These are phyloP conservation scores for Pimpla rufipes DNA, from an alignment of 2,888 invertebrate species.

Conservation along the genomic window DNA sequence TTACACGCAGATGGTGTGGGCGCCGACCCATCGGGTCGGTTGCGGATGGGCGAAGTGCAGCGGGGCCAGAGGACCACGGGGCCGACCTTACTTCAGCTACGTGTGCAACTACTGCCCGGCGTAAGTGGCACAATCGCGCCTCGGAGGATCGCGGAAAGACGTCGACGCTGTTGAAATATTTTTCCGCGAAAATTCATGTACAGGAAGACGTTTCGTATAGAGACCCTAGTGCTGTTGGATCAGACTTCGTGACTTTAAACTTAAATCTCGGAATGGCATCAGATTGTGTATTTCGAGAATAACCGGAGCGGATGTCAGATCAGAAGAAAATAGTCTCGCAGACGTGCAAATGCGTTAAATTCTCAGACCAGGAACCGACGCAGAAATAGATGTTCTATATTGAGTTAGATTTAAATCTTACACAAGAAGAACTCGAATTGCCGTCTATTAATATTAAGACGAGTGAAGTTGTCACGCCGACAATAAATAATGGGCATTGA, in stretches of 20 bases:
- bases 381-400: no score
- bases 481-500: not conserved
- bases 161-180: not conserved
- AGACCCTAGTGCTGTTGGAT: no score
- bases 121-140: slow-evolving; percentile 86
- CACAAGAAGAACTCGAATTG: not conserved
- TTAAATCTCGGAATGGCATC: no score
- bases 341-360: no score
- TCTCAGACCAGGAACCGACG: no score
- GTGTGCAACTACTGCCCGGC: slow-evolving; percentile 94
- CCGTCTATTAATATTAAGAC: not conserved
- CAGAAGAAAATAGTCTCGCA: no score
- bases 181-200: no score
- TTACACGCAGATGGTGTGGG: slow-evolving; percentile 95
- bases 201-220: no score
- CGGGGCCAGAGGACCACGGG: slow-evolving; percentile 87
- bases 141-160: slow-evolving; percentile 15
- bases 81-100: slow-evolving; percentile 91
- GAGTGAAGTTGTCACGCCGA: not conserved
- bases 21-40: slow-evolving; percentile 91
- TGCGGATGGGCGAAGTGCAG: slow-evolving; percentile 91
- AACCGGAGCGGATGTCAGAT: no score
- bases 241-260: no score
- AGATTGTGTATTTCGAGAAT: no score
- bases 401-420: no score